These are phyloP conservation scores for Corythaixoides concolor DNA, from an alignment of 2,113 vertebrate species.

Conservation along the genomic window DNA sequence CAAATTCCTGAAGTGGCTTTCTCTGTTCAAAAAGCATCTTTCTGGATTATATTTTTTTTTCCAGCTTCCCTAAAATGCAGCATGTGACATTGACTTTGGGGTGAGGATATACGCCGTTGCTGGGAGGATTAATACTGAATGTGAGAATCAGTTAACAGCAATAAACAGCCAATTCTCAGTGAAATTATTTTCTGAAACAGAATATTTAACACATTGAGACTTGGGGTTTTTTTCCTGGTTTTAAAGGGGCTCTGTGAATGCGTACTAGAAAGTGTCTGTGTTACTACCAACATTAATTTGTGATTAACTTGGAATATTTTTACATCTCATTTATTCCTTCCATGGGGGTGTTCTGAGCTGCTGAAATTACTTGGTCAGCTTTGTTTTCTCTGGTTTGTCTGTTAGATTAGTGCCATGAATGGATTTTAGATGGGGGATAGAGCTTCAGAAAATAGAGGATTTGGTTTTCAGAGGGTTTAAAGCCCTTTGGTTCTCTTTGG, in stretches of 20 bases:
- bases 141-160: background rate
- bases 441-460: background rate
- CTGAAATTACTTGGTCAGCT: background rate
- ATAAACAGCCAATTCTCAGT: background rate
- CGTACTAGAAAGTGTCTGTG: background rate
- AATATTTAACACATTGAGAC: background rate
- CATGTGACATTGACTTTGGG: background rate
- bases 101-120: background rate
- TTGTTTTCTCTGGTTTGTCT: background rate
- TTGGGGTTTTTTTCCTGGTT: slow-evolving; percentile 6
- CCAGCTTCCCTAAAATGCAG: background rate
- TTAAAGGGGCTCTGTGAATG: slow-evolving; percentile 7
- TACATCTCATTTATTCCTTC: slow-evolving; percentile 40
- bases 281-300: slow-evolving; percentile 40
- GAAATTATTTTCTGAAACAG: slow-evolving; percentile 9
- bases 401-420: background rate
- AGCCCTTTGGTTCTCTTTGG: background rate
- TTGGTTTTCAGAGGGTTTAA: background rate
- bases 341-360: background rate
- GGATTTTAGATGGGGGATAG: background rate
- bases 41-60: background rate
- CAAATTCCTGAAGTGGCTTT: background rate
- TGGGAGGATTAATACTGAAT: background rate
- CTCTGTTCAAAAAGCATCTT: background rate
- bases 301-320: slow-evolving; percentile 52